Conservation (phyloP, 2,113 vertebrate genomes). For the Hipposideros armiger region DNA sequence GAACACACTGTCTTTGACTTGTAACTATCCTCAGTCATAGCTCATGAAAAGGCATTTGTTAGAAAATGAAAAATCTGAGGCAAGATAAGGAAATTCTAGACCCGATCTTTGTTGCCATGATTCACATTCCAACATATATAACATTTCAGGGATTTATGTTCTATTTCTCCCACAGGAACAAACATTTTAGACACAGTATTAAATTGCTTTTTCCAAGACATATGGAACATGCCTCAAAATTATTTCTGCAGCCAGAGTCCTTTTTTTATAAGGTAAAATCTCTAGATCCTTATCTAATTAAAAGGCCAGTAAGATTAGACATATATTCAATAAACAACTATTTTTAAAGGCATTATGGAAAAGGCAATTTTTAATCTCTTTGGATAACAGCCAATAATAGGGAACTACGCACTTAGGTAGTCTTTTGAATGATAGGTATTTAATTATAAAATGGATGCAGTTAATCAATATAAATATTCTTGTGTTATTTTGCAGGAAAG, state of each 20-base stretch:
- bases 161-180: not conserved
- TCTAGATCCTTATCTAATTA: constrained; percentile 44
- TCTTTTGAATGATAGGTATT: not conserved
- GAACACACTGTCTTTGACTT: not conserved
- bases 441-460: not conserved
- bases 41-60: not conserved
- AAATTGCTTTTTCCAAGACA: constrained; percentile 9
- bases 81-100: constrained; percentile 51
- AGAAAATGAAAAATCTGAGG: constrained; percentile 51
- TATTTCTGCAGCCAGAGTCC: not conserved
- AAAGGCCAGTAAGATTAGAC: not conserved
- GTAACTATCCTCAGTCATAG: not conserved
- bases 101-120: not conserved
- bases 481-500: not conserved
- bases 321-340: constrained; percentile 32
- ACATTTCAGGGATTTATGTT: not conserved
- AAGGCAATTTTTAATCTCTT: constrained; percentile 18
- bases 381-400: constrained; percentile 24
- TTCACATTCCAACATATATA: constrained; percentile 12
- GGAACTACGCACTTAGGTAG: not conserved
- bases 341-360: constrained; percentile 29
- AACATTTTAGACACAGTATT: constrained; percentile 1
- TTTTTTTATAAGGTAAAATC: constrained; percentile 37
- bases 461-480: not conserved
- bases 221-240: not conserved